Conservation (phyloP, 2,113 vertebrate genomes). For the Sapayoa aenigma region DNA sequence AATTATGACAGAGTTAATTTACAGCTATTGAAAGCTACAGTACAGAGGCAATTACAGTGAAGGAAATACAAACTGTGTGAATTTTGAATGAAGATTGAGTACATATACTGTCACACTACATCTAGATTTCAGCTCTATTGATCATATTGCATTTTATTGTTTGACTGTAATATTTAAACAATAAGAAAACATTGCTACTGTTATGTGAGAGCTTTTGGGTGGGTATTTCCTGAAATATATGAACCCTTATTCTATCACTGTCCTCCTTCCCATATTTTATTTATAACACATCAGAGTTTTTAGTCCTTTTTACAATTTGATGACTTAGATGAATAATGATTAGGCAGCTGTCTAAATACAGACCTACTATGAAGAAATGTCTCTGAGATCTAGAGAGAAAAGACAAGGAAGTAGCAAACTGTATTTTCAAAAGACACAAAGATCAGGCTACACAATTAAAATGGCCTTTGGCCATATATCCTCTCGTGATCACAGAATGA, state of each 20-base stretch:
- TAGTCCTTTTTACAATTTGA: conserved; percentile 71
- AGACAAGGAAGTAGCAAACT: not conserved
- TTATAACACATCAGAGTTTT: conserved; percentile 60
- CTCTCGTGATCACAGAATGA: not conserved
- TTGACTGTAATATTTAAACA: not conserved
- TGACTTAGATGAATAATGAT: conserved; percentile 68
- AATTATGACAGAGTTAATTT: conserved; percentile 51
- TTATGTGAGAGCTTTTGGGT: not conserved
- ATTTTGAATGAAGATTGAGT: conserved; percentile 33
- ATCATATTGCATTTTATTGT: not conserved
- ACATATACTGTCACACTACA: not conserved
- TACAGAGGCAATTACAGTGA: conserved; percentile 1
- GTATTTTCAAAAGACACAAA: not conserved
- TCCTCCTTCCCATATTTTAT: conserved; percentile 64
- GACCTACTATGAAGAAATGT: not conserved
- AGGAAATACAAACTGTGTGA: conserved; percentile 37
- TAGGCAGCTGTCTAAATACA: conserved; percentile 51
- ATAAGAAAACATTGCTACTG: conserved; percentile 7
- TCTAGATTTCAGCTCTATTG: conserved; percentile 19
- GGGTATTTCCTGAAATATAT: conserved; percentile 33
- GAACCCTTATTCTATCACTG: conserved; percentile 57
- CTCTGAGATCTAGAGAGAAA: not conserved
- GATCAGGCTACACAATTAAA: not conserved
- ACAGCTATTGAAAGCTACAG: conserved; percentile 15
- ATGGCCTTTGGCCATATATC: not conserved